These are phyloP conservation scores for Huso huso DNA, from an alignment of 2,797 vertebrate species.

Conservation along the genomic window DNA sequence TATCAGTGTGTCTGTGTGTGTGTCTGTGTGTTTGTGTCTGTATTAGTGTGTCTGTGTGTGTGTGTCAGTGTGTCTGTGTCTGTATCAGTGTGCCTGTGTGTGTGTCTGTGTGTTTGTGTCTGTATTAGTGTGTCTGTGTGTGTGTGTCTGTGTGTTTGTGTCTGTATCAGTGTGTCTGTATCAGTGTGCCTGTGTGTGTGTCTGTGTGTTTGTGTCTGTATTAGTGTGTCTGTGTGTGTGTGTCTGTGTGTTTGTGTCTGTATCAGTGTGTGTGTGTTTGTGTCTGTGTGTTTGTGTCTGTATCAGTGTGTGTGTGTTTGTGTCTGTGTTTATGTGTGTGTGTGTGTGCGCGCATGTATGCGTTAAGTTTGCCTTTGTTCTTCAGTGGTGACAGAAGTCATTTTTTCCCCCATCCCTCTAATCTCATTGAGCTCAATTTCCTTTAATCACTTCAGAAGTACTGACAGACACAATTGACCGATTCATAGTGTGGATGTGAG, in stretches of 20 bases:
- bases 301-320: no score
- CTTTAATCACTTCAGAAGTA: no score
- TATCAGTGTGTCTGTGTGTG: slow-evolving; percentile 13
- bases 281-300: no score
- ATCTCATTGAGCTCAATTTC: slow-evolving; percentile 8
- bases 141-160: not conserved
- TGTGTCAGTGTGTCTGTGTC: slow-evolving; percentile 12
- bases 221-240: slow-evolving; percentile 6
- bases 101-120: slow-evolving; percentile 2
- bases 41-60: slow-evolving; percentile 19
- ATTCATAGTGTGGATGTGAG: no score
- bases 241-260: no score
- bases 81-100: no score
- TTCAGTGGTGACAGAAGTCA: slow-evolving; percentile 43
- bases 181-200: slow-evolving; percentile 16
- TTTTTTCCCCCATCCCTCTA: slow-evolving; percentile 32
- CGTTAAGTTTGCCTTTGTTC: slow-evolving; percentile 37
- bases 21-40: slow-evolving; percentile 11
- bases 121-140: no score
- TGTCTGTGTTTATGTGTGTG: slow-evolving; percentile 11
- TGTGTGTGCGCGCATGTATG: slow-evolving; percentile 1
- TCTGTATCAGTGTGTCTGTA: slow-evolving; percentile 18
- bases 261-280: no score
- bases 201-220: slow-evolving; percentile 15
- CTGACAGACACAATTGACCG: no score